phyloP scores from a whole-genome alignment of 2,888 invertebrate genomes.

The Chloroclysta siterata region DNA sequence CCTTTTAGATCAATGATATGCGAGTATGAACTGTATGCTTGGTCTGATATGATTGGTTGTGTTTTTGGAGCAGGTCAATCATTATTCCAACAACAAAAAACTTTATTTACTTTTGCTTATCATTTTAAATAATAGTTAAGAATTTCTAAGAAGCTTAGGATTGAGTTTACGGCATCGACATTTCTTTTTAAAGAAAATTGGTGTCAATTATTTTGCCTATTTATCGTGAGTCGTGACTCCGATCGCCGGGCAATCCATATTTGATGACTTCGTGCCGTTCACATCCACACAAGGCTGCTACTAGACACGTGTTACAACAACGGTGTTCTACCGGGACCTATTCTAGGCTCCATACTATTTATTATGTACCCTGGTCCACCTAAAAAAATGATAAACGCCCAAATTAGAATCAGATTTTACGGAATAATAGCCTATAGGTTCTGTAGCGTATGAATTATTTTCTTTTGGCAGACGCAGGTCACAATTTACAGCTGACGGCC shows the following conservation, averaged over 20 bases:
- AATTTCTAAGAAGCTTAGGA: conserved; percentile 12
- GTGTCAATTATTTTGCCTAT: conserved; percentile 18
- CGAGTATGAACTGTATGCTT: not conserved
- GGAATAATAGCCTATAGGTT: not conserved
- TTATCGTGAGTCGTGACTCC: conserved; percentile 31
- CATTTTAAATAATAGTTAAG: no score
- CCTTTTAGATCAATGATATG: conserved; percentile 6
- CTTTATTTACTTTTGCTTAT: not conserved
- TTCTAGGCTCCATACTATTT: conserved; percentile 22
- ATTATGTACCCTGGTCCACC: conserved; percentile 1
- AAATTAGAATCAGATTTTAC: not conserved
- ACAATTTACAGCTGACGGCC: conserved; percentile 40
- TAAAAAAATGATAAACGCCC: no score
- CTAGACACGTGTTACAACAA: conserved; percentile 25
- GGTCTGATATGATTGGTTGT: not conserved
- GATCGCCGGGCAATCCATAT: conserved; percentile 32
- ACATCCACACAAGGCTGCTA: conserved; percentile 31
- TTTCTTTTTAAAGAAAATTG: conserved; percentile 15
- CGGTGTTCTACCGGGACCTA: conserved; percentile 31
- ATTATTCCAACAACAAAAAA: not conserved
- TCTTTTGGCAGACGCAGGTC: conserved; percentile 27
- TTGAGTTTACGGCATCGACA: conserved; percentile 10
- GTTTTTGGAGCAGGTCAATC: not conserved
- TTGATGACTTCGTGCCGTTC: conserved; percentile 30
- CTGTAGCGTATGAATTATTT: conserved; percentile 9